Conservation (phyloP, 2,113 vertebrate species). For the Cochlearius cochlearius region DNA sequence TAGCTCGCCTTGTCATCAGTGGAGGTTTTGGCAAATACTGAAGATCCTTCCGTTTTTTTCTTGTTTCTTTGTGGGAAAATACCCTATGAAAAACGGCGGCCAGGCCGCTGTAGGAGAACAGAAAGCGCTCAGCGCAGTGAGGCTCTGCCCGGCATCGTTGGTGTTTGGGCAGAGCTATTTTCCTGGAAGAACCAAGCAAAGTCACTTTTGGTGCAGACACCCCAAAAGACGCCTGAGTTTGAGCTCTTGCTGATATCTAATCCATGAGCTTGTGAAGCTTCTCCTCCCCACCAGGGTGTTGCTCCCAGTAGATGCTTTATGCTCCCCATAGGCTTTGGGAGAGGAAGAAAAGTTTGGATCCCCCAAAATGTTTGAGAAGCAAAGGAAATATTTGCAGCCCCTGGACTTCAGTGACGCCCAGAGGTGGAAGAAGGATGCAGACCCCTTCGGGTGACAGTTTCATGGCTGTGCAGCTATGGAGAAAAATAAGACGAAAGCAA, state of each 20-base stretch:
- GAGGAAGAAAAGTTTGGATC: not conserved
- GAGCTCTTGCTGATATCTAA: not conserved
- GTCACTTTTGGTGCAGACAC: not conserved
- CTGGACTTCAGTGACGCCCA: rapidly evolving
- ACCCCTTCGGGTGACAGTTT: not conserved
- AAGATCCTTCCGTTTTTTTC: not conserved
- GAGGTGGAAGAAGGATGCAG: not conserved
- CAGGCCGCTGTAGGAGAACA: not conserved
- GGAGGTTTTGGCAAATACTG: not conserved
- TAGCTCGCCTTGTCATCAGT: not conserved
- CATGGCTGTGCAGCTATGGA: not conserved
- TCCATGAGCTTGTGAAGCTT: not conserved
- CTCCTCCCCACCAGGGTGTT: not conserved
- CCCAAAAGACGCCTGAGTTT: not conserved
- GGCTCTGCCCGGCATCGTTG: not conserved
- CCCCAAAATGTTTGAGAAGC: not conserved
- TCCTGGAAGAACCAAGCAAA: not conserved
- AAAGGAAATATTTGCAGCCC: not conserved
- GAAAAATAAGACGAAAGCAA: not conserved
- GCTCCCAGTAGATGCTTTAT: not conserved
- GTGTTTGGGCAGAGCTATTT: not conserved
- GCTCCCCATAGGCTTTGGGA: not conserved
- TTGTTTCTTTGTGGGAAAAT: not conserved
- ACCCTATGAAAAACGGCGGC: not conserved
- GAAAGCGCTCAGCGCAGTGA: not conserved